A percentile compares a stretch with the other conserved stretches of the same genome.
phyloP scores from a whole-genome alignment of 2,113 vertebrate species.

The Poeciliopsis retropinna region DNA sequence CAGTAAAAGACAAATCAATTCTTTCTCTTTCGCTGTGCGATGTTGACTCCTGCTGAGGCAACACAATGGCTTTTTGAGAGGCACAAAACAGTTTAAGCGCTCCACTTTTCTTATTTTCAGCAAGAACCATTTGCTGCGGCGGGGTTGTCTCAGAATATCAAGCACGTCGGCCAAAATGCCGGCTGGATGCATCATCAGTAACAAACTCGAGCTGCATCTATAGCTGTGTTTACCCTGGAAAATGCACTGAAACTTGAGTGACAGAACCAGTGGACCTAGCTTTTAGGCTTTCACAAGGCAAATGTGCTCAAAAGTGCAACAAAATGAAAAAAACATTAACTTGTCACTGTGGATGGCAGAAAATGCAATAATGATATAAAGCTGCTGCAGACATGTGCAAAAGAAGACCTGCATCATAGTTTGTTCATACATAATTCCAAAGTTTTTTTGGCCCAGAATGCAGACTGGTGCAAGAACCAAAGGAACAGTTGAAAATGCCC shows the following conservation, averaged over 20 bases:
- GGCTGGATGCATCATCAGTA: slow-evolving; percentile 57
- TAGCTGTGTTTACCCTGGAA: slow-evolving; percentile 26
- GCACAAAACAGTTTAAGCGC: slow-evolving; percentile 59
- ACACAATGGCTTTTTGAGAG: slow-evolving; percentile 46
- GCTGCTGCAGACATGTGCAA: slow-evolving; percentile 45
- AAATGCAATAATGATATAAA: slow-evolving; percentile 35
- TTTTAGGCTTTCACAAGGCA: slow-evolving; percentile 58
- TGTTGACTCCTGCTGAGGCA: slow-evolving; percentile 52
- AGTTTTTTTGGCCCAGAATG: slow-evolving; percentile 31
- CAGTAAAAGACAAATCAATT: slow-evolving; percentile 65
- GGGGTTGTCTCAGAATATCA: slow-evolving; percentile 49
- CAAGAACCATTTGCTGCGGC: slow-evolving; percentile 54
- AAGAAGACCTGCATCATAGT: slow-evolving; percentile 40
- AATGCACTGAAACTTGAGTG: slow-evolving; percentile 33
- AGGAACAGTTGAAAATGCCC: slow-evolving; percentile 14
- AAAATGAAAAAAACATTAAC: slow-evolving; percentile 54
- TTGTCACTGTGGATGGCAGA: slow-evolving; percentile 56
- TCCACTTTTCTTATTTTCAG: slow-evolving; percentile 54
- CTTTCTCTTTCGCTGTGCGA: slow-evolving; percentile 43
- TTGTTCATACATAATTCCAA: slow-evolving; percentile 22
- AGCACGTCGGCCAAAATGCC: slow-evolving; percentile 46
- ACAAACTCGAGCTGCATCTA: slow-evolving; percentile 32
- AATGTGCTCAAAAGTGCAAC: slow-evolving; percentile 41
- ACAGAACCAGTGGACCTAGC: slow-evolving; percentile 51
- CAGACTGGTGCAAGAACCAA: slow-evolving; percentile 15